Evolutionary conservation across 2,888 invertebrate species (phyloP).

Genomic region (Sabatieria punctata): DNA sequence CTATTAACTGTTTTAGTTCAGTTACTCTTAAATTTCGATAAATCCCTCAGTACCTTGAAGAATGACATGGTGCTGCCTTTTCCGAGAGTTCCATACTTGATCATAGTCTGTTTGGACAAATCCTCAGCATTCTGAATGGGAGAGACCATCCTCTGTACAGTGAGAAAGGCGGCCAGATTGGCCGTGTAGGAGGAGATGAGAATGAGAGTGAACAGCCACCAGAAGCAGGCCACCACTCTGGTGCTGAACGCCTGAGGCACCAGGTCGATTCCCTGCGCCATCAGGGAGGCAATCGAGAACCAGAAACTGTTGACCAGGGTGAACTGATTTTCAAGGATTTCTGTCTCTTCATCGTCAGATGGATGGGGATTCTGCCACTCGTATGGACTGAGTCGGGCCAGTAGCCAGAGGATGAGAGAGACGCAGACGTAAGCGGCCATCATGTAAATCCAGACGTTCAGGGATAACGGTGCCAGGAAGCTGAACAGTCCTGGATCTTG

Average conservation of each 20-base stretch:
- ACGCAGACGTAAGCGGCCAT: constrained; percentile 34
- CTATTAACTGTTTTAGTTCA: background rate
- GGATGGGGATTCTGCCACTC: constrained; percentile 51
- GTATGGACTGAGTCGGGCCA: constrained; percentile 75
- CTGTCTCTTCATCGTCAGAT: constrained; percentile 32
- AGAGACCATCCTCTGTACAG: constrained; percentile 77
- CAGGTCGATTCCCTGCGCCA: constrained; percentile 36
- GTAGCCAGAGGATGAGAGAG: constrained; percentile 34
- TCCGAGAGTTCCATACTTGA: constrained; percentile 75
- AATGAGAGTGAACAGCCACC: constrained; percentile 18
- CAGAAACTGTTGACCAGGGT: constrained; percentile 47
- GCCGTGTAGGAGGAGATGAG: constrained; percentile 92
- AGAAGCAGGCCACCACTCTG: constrained; percentile 12
- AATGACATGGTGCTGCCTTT: constrained; percentile 81
- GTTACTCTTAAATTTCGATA: background rate
- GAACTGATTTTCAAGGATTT: too few relatives aligned
- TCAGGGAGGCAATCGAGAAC: constrained; percentile 49
- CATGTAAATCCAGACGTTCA: constrained; percentile 40
- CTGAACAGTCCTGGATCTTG: constrained; percentile 59
- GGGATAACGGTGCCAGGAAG: constrained; percentile 82
- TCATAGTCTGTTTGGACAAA: constrained; percentile 79
- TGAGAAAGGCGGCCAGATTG: constrained; percentile 76
- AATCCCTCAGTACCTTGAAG: constrained; percentile 52
- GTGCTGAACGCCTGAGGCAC: constrained; percentile 13
- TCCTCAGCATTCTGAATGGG: constrained; percentile 88